phyloP scores from a whole-genome alignment of 2,113 vertebrate species.

The Argyrosomus japonicus region DNA sequence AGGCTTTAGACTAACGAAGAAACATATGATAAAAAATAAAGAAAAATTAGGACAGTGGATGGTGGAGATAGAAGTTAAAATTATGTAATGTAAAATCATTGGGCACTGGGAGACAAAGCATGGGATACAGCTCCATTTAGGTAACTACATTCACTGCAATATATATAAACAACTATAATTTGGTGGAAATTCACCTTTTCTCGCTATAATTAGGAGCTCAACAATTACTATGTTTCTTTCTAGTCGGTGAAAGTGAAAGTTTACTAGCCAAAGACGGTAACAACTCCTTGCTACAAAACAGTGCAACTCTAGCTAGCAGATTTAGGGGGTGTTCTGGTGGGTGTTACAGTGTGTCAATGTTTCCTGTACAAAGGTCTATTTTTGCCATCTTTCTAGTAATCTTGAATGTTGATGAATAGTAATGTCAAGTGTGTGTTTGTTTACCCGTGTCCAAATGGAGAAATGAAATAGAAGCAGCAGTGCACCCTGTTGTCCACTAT shows the following conservation, averaged over 20 bases:
- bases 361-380: background rate
- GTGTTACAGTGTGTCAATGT: background rate
- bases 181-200: background rate
- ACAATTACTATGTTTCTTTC: too few relatives aligned
- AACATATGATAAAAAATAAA: background rate
- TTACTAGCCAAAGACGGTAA: too few relatives aligned
- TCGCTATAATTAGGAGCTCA: too few relatives aligned
- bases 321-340: background rate
- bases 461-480: conserved; percentile 96
- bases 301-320: background rate
- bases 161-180: background rate
- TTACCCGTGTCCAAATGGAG: conserved; percentile 93
- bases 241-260: too few relatives aligned
- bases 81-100: background rate
- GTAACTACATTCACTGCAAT: background rate
- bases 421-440: conserved; percentile 5
- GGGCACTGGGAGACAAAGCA: background rate
- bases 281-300: background rate
- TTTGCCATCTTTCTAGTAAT: background rate
- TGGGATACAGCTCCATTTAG: background rate
- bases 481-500: conserved; percentile 92
- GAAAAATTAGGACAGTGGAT: background rate
- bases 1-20: conserved; percentile 85
- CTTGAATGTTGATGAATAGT: background rate
- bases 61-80: background rate